These are phyloP conservation scores for Melitaea cinxia DNA, from an alignment of 1,140 invertebrate species.

Conservation along the genomic window DNA sequence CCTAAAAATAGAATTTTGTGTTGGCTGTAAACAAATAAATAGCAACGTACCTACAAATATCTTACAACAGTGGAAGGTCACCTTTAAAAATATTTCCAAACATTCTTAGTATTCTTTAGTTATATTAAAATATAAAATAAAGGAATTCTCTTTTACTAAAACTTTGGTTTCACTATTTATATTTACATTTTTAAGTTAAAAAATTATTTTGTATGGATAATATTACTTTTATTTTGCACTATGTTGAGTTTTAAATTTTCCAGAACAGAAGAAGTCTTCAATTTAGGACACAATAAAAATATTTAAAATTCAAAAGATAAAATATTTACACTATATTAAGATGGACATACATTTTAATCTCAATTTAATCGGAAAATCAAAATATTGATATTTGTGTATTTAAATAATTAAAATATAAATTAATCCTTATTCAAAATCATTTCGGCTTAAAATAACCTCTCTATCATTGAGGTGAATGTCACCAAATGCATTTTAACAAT, in stretches of 20 bases:
- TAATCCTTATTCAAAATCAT: not conserved
- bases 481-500: constrained; percentile 8
- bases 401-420: constrained; percentile 1
- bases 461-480: constrained; percentile 9
- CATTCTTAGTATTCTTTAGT: not conserved
- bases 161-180: constrained; percentile 31
- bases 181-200: constrained; percentile 16
- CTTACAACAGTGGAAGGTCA: constrained; percentile 20
- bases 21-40: not conserved
- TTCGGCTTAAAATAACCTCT: not conserved
- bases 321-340: not conserved
- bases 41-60: not conserved
- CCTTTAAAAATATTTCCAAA: constrained; percentile 5
- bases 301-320: constrained; percentile 5
- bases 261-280: not conserved
- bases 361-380: not conserved
- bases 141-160: constrained; percentile 3
- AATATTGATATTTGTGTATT: not conserved
- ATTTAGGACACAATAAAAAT: not conserved
- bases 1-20: too few species aligned
- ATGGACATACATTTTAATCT: not conserved
- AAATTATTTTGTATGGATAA: constrained; percentile 8
- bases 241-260: not conserved
- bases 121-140: constrained; percentile 21
- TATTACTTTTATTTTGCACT: constrained; percentile 14